These are phyloP conservation scores for Noctua pronuba DNA, from an alignment of 2,888 invertebrate species.

Conservation along the genomic window DNA sequence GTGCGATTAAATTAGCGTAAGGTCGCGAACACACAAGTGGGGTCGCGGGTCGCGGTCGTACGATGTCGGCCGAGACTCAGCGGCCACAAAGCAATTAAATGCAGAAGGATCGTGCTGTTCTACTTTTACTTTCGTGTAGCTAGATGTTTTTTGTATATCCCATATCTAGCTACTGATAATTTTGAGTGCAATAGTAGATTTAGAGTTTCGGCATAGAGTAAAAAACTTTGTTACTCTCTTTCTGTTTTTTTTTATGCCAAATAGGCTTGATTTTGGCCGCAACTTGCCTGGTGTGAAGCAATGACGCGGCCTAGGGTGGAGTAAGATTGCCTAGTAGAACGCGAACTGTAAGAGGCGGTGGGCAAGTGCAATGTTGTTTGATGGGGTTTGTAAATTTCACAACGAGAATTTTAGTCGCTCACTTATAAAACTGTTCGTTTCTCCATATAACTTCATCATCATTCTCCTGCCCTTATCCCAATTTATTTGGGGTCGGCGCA, in stretches of 20 bases:
- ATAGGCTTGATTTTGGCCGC: no score
- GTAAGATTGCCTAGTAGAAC: no score
- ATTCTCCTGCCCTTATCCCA: no score
- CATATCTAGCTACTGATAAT: no score
- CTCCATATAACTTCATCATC: no score
- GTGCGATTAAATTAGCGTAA: slow-evolving; percentile 56
- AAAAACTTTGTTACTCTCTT: background rate
- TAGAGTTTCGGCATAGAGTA: background rate
- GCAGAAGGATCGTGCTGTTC: background rate
- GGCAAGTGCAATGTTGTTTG: background rate
- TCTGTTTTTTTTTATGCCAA: background rate
- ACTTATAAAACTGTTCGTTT: no score
- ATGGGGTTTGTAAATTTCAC: background rate
- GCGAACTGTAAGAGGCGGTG: background rate
- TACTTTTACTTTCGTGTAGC: background rate
- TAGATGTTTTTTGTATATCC: background rate
- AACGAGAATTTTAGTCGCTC: background rate
- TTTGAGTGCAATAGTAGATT: background rate
- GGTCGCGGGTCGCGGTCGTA: slow-evolving; percentile 55
- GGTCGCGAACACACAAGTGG: slow-evolving; percentile 55
- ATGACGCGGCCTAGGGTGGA: no score
- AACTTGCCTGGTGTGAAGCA: no score
- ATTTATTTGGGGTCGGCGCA: no score
- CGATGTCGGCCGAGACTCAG: slow-evolving; percentile 25
- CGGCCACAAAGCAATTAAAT: background rate